Evolutionary conservation across 2,797 vertebrate species (phyloP), one percentile per base, ranked within the genome.

Genomic region (Serranus cabrilla): DNA sequence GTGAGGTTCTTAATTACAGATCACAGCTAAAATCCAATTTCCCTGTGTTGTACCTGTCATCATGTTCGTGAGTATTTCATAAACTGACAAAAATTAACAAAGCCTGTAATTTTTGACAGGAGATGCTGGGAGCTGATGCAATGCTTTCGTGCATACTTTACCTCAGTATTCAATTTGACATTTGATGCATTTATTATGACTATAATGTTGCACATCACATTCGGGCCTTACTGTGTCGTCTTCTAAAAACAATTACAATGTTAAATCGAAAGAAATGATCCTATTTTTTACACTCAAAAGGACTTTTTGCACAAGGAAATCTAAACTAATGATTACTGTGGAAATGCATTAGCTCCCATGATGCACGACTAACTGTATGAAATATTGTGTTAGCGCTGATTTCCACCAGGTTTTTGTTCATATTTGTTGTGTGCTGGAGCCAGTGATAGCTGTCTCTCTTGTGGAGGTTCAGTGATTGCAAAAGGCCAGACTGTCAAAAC

Each of bases 1-100:
- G 23, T 49, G 39, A 70, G 31, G 7, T 60, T 74, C 73, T 82
- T 68, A 80, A 80, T 80, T 80, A 74, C 52, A 60, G 61, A 74
- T 67, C 56, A 71, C 62, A 71, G n/a, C 46, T 74, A 42, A 59
- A 71, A 74, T 78, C 50, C 37, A 77, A 61, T 74, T 75, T 75
- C 13, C 58, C 11, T 10, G 1, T 55, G 42, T 52, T 77, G 50
- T 56, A 77, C 47, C 52, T 45, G 40, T 74, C 49, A 54, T 70
- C 18, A 1, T 21, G n/a, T 73, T 12, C 57, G 43, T 2, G 7
- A 51, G 31, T 59, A 37, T 43, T 55, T 68, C 27, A 60, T 37
- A 61, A 67, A 72, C 10, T 34, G n/a, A 78, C 11, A 62, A 23
- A 66, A 69, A 39, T 25, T 43, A 74, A 56, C 50, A 81, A 78